Evolutionary conservation across 2,888 invertebrate genomes (phyloP), one percentile per base, ranked within the genome.

Genomic region (Lasioglossum vierecki): DNA sequence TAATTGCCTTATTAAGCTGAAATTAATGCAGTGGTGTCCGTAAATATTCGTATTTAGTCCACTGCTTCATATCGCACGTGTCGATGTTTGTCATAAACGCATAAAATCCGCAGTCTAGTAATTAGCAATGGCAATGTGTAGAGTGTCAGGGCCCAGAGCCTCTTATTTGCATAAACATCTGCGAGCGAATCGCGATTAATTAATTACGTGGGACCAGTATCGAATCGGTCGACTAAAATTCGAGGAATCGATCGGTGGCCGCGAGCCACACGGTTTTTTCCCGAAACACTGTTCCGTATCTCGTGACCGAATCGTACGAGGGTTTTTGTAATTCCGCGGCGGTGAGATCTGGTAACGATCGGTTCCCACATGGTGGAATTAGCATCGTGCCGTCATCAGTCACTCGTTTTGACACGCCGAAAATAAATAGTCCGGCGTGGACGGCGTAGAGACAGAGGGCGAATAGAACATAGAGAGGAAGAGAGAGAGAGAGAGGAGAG

Each of bases 351-450:
- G 88, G 88, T 88, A 90, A 90, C 88, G 89, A 88, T 91, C 88
- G 90, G 91, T 92, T 91, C 92, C 92, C 92, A 91, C 91, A 91
- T 90, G 89, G 84, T 86, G 88, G 87, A 92, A 93, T 93, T 92
- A 92, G 91, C 92, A 91, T 93, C 89, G 89, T 80, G 86, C 88
- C 84, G 91, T 93, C 93, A 93, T 93, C 93, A 90, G 90, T 94
- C 93, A 94, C 92, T 91, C 91, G 88, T 90, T 91, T 92, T 92
- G 92, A 92, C 93, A 88, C 87, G 88, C 81, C 84, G 89, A 90
- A 89, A 92, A 93, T 92, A 93, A 93, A 93, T 91, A 93, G 90
- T 92, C 89, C 88, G 83, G 72, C 76, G 66, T 68, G 79, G 82
- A 39, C 81, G 74, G 46, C 35, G 53, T n/a, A 11, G 70, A 11